These are phyloP conservation scores for Pseudomyrmex gracilis DNA, from an alignment of 1,140 invertebrate genomes.

Conservation along the genomic window DNA sequence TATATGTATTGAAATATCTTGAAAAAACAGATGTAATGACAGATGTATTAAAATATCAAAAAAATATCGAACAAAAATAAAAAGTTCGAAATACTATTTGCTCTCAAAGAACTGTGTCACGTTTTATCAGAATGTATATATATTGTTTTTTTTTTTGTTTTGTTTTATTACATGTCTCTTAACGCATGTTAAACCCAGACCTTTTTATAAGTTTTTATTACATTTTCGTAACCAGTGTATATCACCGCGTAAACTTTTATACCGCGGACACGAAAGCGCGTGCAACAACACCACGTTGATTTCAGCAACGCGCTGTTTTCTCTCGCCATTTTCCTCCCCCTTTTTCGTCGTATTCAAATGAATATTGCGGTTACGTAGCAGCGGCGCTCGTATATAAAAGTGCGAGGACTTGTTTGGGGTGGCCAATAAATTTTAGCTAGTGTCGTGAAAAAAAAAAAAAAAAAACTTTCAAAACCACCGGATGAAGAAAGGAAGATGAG, in stretches of 20 bases:
- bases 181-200: not conserved
- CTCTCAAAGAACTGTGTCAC: too few species aligned
- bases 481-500: too few species aligned
- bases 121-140: too few species aligned
- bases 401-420: slow-evolving; percentile 56
- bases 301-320: slow-evolving; percentile 22
- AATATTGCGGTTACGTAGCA: slow-evolving; percentile 67
- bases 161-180: not conserved
- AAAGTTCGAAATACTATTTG: too few species aligned
- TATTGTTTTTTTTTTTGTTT: too few species aligned
- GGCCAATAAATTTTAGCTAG: slow-evolving; percentile 71
- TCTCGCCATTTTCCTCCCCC: slow-evolving; percentile 33
- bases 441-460: not conserved
- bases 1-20: too few species aligned
- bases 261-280: slow-evolving; percentile 12
- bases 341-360: slow-evolving; percentile 70
- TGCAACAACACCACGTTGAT: slow-evolving; percentile 53
- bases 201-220: slow-evolving; percentile 15
- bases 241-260: slow-evolving; percentile 28
- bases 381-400: slow-evolving; percentile 64
- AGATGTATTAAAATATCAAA: too few species aligned
- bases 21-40: too few species aligned
- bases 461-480: slow-evolving; percentile 56
- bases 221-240: slow-evolving; percentile 1
- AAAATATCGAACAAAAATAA: too few species aligned